A percentile compares a stretch with the other conserved stretches of the same genome.
Evolutionary conservation across 2,888 invertebrate genomes (phyloP).

Genomic region (Galerucella calmariensis): DNA sequence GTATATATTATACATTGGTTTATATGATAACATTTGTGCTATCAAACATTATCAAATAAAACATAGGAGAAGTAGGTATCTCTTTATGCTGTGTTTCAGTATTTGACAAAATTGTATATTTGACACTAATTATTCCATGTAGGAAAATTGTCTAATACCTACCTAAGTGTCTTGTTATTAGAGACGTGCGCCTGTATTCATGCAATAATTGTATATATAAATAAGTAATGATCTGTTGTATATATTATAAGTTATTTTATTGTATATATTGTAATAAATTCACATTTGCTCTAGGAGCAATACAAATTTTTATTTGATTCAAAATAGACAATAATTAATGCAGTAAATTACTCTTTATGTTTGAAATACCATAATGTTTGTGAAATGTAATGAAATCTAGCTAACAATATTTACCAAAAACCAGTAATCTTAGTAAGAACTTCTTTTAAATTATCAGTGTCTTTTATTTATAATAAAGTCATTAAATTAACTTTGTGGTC

Average conservation of each 20-base stretch:
- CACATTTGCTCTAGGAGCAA: conserved; percentile 4
- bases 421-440: not conserved
- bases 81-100: too few relatives aligned
- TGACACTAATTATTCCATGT: too few relatives aligned
- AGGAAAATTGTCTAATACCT: not conserved
- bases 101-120: too few relatives aligned
- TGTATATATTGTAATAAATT: conserved; percentile 2
- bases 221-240: not conserved
- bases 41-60: too few relatives aligned
- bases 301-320: conserved; percentile 6
- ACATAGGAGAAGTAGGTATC: too few relatives aligned
- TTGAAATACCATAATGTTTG: not conserved
- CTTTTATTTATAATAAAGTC: conserved; percentile 1
- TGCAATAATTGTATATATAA: not conserved
- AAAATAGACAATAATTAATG: conserved; percentile 10
- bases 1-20: too few relatives aligned
- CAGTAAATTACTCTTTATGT: conserved; percentile 6
- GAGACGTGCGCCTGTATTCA: not conserved
- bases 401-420: conserved; percentile 6
- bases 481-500: not conserved
- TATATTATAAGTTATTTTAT: conserved; percentile 7
- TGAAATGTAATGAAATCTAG: conserved; percentile 3
- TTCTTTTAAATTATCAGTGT: conserved; percentile 1
- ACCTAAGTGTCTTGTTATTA: not conserved
- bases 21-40: too few relatives aligned